phyloP scores from a whole-genome alignment of 2,888 invertebrate species.

The Hartigia nigra region DNA sequence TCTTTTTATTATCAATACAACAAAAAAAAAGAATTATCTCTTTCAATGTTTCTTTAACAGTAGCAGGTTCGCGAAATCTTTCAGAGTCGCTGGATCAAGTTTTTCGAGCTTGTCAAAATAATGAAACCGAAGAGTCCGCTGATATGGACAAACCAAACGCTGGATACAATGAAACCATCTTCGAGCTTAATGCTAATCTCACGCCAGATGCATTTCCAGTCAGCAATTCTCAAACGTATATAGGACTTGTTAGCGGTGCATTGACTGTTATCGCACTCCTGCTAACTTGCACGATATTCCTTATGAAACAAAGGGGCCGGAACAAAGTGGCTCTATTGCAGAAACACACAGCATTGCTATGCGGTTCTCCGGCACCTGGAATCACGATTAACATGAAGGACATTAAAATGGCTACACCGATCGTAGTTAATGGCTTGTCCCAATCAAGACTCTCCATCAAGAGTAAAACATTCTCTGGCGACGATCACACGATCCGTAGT shows the following conservation, averaged over 20 bases:
- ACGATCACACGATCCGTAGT: slow-evolving; percentile 37
- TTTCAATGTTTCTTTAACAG: slow-evolving; percentile 21
- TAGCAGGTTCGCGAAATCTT: slow-evolving; percentile 35
- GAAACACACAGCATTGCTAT: slow-evolving; percentile 72
- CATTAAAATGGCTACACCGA: slow-evolving; percentile 70
- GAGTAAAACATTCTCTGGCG: slow-evolving; percentile 52
- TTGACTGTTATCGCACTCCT: slow-evolving; percentile 75
- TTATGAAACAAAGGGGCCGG: slow-evolving; percentile 75
- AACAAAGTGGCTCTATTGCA: slow-evolving; percentile 74
- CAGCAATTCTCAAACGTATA: slow-evolving; percentile 69
- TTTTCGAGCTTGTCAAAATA: slow-evolving; percentile 27
- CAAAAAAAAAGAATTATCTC: neutral
- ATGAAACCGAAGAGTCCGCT: slow-evolving; percentile 29
- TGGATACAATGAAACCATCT: slow-evolving; percentile 48
- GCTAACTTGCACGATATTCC: slow-evolving; percentile 73
- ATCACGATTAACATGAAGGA: slow-evolving; percentile 73
- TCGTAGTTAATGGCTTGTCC: slow-evolving; percentile 70
- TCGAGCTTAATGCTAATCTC: slow-evolving; percentile 52
- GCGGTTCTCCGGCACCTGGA: slow-evolving; percentile 69
- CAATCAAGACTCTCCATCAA: slow-evolving; percentile 68
- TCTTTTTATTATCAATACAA: neutral
- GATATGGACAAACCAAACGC: slow-evolving; percentile 12
- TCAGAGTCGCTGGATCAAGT: slow-evolving; percentile 32
- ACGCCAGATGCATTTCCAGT: slow-evolving; percentile 72
- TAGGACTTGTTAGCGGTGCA: slow-evolving; percentile 73